phyloP scores from a whole-genome alignment of 2,113 vertebrate genomes.

The Salvelinus sp. region DNA sequence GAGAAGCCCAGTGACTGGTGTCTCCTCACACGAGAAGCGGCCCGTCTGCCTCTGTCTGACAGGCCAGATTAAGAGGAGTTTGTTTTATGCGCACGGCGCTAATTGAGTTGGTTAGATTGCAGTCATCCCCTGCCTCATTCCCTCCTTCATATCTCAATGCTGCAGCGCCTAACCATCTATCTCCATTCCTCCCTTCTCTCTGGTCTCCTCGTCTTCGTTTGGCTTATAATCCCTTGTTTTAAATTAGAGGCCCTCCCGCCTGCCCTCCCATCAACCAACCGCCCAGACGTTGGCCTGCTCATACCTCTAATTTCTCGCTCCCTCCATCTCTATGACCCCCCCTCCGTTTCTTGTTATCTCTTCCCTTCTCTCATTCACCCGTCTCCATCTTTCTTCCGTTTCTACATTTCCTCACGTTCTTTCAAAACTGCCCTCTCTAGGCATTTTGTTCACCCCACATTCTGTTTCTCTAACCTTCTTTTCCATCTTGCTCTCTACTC shows the following conservation, averaged over 20 bases:
- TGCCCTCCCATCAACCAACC: slow-evolving; percentile 42
- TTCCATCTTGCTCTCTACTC: slow-evolving; percentile 5
- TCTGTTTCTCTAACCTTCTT: not conserved
- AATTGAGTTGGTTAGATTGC: slow-evolving; percentile 73
- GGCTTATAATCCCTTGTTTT: slow-evolving; percentile 56
- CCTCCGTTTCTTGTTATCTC: slow-evolving; percentile 48
- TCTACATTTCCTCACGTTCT: no score
- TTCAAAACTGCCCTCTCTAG: slow-evolving; percentile 9
- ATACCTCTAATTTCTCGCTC: no score
- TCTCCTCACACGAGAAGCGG: not conserved
- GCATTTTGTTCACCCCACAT: not conserved
- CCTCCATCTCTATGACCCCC: slow-evolving; percentile 49
- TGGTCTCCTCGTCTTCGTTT: slow-evolving; percentile 33
- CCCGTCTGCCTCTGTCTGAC: slow-evolving; percentile 48
- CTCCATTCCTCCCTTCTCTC: slow-evolving; percentile 45
- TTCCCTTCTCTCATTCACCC: slow-evolving; percentile 27
- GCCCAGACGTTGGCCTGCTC: no score
- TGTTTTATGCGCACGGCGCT: slow-evolving; percentile 70
- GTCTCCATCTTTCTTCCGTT: slow-evolving; percentile 33
- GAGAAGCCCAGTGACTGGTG: not conserved
- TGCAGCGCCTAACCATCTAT: slow-evolving; percentile 59
- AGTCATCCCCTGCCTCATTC: slow-evolving; percentile 40
- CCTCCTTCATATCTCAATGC: slow-evolving; percentile 63
- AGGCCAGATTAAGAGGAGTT: slow-evolving; percentile 69
- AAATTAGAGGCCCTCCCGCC: slow-evolving; percentile 63